Percentiles rank a stretch among this genome's conserved stretches.
Evolutionary conservation across 1,140 invertebrate genomes (phyloP).

Genomic region (Eurytemora carolleeae): DNA sequence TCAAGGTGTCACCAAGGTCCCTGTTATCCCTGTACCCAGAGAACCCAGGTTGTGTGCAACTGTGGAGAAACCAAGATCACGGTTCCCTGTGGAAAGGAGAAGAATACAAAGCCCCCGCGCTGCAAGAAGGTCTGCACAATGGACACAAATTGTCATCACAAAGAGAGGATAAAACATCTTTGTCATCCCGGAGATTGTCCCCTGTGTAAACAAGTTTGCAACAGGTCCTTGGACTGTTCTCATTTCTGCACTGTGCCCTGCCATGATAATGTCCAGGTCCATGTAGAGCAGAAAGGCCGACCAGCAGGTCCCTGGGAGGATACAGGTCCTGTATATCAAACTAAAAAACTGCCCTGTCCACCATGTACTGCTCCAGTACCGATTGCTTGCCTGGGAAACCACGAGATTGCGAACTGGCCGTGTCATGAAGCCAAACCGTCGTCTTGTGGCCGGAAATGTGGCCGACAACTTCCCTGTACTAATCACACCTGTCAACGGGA

Average conservation of each 20-base stretch:
- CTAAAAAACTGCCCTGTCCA: constrained; percentile 35
- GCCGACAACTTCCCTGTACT: constrained; percentile 41
- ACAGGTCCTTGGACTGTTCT: constrained; percentile 39
- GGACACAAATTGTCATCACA: constrained; percentile 54
- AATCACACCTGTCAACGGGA: constrained; percentile 52
- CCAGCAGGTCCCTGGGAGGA: constrained; percentile 53
- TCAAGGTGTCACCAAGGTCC: constrained; percentile 64
- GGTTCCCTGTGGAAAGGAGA: constrained; percentile 65
- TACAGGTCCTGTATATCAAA: constrained; percentile 32
- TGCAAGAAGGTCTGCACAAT: constrained; percentile 29
- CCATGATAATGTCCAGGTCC: constrained; percentile 52
- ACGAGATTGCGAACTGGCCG: constrained; percentile 50
- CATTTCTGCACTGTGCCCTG: constrained; percentile 54
- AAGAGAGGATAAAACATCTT: constrained; percentile 42
- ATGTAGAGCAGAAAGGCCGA: constrained; percentile 31
- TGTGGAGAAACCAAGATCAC: constrained; percentile 56
- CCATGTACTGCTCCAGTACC: constrained; percentile 41
- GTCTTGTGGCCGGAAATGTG: constrained; percentile 53
- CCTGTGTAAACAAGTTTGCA: constrained; percentile 51
- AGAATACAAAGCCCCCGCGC: constrained; percentile 26
- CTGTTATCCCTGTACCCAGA: constrained; percentile 69
- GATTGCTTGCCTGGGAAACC: constrained; percentile 55
- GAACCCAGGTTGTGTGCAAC: constrained; percentile 51
- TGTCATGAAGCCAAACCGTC: constrained; percentile 46
- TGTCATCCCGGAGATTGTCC: constrained; percentile 77